Conservation (phyloP, 2,888 invertebrate genomes). For the Rhopalosiphum nymphaeae region DNA sequence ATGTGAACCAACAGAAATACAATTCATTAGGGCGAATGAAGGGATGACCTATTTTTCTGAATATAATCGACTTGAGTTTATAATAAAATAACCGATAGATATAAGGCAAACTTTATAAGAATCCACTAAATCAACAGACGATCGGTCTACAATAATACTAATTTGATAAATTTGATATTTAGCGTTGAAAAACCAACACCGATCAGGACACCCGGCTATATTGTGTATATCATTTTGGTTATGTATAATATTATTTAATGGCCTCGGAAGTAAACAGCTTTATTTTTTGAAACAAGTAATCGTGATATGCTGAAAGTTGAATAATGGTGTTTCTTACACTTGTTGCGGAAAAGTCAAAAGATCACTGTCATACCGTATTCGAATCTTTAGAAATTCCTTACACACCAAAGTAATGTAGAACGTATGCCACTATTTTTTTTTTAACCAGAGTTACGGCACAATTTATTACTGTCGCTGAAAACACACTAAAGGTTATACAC, state of each 20-base stretch:
- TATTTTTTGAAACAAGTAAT: background rate
- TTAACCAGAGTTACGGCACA: background rate
- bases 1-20: background rate
- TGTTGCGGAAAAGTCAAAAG: constrained; percentile 46
- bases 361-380: constrained; percentile 28
- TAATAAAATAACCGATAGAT: background rate
- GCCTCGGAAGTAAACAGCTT: background rate
- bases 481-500: background rate
- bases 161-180: background rate
- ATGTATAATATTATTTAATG: background rate
- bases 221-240: background rate
- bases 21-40: background rate
- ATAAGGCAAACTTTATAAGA: background rate
- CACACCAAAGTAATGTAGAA: constrained; percentile 10
- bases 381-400: constrained; percentile 13
- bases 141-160: background rate
- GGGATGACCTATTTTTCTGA: background rate
- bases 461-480: constrained; percentile 42
- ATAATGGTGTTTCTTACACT: constrained; percentile 35
- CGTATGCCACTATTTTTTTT: background rate
- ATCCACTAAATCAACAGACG: background rate
- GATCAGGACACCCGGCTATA: background rate
- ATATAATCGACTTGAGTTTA: background rate
- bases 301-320: constrained; percentile 2
- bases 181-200: background rate